These are phyloP conservation scores for Tetramorium parvispinum DNA, from an alignment of 1,140 invertebrate genomes.

Conservation along the genomic window DNA sequence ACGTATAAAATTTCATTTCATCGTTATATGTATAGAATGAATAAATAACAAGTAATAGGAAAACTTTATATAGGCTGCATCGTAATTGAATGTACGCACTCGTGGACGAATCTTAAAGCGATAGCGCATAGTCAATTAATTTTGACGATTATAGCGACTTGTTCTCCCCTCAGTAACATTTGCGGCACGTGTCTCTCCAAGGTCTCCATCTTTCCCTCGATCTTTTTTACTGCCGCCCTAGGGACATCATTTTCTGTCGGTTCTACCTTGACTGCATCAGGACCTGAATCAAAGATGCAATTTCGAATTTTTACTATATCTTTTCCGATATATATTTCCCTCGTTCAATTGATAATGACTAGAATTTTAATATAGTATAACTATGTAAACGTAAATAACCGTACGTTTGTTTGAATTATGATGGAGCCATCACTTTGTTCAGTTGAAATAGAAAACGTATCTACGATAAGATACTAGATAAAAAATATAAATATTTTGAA, in stretches of 20 bases:
- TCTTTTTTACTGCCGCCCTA: slow-evolving; percentile 85
- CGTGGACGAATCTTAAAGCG: not conserved
- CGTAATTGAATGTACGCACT: not conserved
- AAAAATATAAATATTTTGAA: not conserved
- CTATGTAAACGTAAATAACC: not conserved
- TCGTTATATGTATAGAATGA: not conserved
- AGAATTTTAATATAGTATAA: not conserved
- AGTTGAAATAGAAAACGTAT: not conserved
- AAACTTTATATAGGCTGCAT: not conserved
- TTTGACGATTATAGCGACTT: slow-evolving; percentile 89
- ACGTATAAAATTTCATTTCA: not conserved
- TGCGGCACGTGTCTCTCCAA: slow-evolving; percentile 92
- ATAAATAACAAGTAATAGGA: not conserved
- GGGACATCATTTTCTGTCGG: slow-evolving; percentile 80
- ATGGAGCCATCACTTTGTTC: not conserved
- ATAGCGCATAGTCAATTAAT: slow-evolving; percentile 70
- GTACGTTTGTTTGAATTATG: not conserved
- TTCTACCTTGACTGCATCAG: slow-evolving; percentile 35
- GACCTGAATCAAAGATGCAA: slow-evolving; percentile 41
- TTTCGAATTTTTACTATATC: not conserved
- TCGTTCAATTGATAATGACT: not conserved
- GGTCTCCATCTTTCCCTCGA: slow-evolving; percentile 88
- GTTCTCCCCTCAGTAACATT: slow-evolving; percentile 94
- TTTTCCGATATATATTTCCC: not conserved
- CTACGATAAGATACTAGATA: not conserved